Evolutionary conservation across 2,113 vertebrate species (phyloP).

Genomic region (Myotis lucifugus): DNA sequence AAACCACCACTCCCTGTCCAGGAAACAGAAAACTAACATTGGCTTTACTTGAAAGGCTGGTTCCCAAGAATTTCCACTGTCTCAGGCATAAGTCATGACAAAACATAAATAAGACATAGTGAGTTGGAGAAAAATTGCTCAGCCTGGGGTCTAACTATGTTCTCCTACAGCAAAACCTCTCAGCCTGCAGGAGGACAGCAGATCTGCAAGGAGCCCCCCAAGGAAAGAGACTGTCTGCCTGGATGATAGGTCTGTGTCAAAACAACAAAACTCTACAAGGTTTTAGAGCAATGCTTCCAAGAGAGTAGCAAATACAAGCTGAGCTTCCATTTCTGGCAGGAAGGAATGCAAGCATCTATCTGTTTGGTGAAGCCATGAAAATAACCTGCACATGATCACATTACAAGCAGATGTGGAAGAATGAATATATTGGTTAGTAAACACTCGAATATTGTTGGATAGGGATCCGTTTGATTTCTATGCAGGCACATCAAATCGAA

Average conservation of each 20-base stretch:
- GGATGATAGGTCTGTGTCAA: not conserved
- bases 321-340: not conserved
- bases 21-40: not conserved
- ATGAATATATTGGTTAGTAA: constrained; percentile 24
- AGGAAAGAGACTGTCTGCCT: not conserved
- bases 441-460: constrained; percentile 14
- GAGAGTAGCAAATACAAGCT: not conserved
- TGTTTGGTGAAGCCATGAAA: constrained; percentile 13
- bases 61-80: not conserved
- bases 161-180: not conserved
- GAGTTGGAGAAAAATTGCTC: not conserved
- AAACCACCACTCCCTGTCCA: not conserved
- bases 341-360: not conserved
- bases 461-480: not conserved
- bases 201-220: not conserved
- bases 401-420: constrained; percentile 36
- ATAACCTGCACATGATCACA: not conserved
- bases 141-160: not conserved
- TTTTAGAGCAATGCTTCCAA: not conserved
- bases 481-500: not conserved
- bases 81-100: not conserved
- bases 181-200: not conserved
- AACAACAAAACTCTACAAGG: not conserved
- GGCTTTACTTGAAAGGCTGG: not conserved
- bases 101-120: constrained; percentile 2